phyloP scores from a whole-genome alignment of 2,113 vertebrate species.

The Erpornis zantholeuca region DNA sequence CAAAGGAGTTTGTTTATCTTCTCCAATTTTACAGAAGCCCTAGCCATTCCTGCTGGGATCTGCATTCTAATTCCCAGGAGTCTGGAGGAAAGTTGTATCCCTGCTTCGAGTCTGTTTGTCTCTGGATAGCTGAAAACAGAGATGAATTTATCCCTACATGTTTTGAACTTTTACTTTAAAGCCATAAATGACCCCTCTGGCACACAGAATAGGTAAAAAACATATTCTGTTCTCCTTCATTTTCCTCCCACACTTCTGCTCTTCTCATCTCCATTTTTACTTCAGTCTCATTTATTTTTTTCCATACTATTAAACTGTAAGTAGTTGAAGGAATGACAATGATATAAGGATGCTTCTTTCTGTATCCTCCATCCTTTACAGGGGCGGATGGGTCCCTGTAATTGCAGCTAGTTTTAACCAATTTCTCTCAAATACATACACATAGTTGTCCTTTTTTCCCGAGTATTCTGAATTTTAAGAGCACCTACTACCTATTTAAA shows the following conservation, averaged over 20 bases:
- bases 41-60: neutral
- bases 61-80: neutral
- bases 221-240: neutral
- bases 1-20: neutral
- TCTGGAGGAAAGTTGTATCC: neutral
- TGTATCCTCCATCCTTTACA: neutral
- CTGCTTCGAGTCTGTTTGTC: neutral
- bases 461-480: neutral
- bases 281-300: conserved; percentile 22
- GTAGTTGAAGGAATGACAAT: conserved; percentile 32
- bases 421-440: conserved; percentile 2
- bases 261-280: neutral
- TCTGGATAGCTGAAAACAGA: neutral
- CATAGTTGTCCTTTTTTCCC: neutral
- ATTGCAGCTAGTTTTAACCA: conserved; percentile 38
- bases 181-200: neutral
- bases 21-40: neutral
- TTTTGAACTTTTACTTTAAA: neutral
- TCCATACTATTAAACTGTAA: conserved; percentile 18
- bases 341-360: conserved; percentile 14
- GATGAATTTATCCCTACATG: neutral
- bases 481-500: neutral
- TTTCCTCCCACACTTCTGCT: conserved; percentile 26
- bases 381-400: conserved; percentile 7
- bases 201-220: neutral